These are phyloP conservation scores for Chrysodeixis includens DNA, from an alignment of 2,888 invertebrate species.

Conservation along the genomic window DNA sequence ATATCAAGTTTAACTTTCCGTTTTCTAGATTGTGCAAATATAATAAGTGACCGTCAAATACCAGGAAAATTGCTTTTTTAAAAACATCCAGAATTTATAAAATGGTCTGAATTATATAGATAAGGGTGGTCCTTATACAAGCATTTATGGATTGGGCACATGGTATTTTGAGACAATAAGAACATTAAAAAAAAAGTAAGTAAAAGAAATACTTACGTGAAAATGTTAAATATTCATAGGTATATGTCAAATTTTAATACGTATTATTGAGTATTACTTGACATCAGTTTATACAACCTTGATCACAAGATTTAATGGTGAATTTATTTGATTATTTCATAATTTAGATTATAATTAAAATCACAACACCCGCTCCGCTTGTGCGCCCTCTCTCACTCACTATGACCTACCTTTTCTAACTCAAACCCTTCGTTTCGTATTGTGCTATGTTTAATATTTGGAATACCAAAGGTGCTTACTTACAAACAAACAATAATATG, in stretches of 20 bases:
- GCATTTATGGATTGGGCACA: slow-evolving; percentile 10
- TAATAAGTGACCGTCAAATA: slow-evolving; percentile 42
- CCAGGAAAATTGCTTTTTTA: slow-evolving; percentile 13
- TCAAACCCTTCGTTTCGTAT: slow-evolving; percentile 29
- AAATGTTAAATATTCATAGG: neutral
- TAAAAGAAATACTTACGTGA: slow-evolving; percentile 1
- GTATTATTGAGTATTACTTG: neutral
- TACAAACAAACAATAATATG: slow-evolving; percentile 53
- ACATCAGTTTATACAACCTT: neutral
- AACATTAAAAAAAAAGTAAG: neutral
- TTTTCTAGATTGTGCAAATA: neutral
- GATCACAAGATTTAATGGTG: neutral
- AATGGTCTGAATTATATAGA: slow-evolving; percentile 14
- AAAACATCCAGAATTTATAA: slow-evolving; percentile 28
- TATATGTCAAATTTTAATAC: neutral
- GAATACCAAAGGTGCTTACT: slow-evolving; percentile 72
- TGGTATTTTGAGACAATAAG: neutral
- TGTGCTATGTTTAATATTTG: slow-evolving; percentile 54
- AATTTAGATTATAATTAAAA: neutral
- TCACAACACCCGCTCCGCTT: slow-evolving; percentile 11
- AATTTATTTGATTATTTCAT: neutral
- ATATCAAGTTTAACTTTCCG: neutral
- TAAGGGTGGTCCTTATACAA: slow-evolving; percentile 31
- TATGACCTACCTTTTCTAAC: slow-evolving; percentile 30
- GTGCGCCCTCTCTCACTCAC: slow-evolving; percentile 29